These are phyloP conservation scores for Lepus timidus DNA, from an alignment of 2,113 vertebrate species.

Conservation along the genomic window DNA sequence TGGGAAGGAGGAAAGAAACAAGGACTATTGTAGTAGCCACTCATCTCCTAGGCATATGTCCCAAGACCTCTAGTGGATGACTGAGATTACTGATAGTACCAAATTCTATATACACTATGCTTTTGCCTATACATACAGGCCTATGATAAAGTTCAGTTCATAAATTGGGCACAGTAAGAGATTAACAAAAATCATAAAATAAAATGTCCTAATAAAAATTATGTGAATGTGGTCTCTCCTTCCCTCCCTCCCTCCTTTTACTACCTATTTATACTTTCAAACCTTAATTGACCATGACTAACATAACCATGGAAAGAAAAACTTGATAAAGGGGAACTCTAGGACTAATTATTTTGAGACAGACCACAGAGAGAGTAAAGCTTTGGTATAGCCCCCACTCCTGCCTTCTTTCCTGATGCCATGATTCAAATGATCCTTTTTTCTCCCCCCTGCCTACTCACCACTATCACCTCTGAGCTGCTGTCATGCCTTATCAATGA, in stretches of 20 bases:
- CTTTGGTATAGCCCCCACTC: not conserved
- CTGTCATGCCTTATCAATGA: slow-evolving; percentile 23
- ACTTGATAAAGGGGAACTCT: not conserved
- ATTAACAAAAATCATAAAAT: not conserved
- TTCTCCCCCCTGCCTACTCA: not conserved
- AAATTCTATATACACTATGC: not conserved
- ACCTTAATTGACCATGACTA: not conserved
- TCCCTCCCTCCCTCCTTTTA: too few species aligned
- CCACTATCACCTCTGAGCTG: not conserved
- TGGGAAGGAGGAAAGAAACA: not conserved
- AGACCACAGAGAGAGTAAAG: not conserved
- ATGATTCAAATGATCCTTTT: not conserved
- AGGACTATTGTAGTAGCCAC: not conserved
- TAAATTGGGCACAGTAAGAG: not conserved
- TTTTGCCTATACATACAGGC: not conserved
- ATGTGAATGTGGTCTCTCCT: not conserved
- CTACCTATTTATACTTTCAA: not conserved
- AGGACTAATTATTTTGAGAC: not conserved
- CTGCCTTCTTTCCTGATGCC: not conserved
- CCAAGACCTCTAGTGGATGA: not conserved
- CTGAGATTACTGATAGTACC: too few species aligned
- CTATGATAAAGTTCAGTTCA: not conserved
- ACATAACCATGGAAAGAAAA: not conserved
- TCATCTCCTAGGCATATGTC: not conserved
- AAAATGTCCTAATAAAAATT: not conserved